Evolutionary conservation across 1,140 invertebrate species (phyloP).

Genomic region (Pseudobourletiella spinata): DNA sequence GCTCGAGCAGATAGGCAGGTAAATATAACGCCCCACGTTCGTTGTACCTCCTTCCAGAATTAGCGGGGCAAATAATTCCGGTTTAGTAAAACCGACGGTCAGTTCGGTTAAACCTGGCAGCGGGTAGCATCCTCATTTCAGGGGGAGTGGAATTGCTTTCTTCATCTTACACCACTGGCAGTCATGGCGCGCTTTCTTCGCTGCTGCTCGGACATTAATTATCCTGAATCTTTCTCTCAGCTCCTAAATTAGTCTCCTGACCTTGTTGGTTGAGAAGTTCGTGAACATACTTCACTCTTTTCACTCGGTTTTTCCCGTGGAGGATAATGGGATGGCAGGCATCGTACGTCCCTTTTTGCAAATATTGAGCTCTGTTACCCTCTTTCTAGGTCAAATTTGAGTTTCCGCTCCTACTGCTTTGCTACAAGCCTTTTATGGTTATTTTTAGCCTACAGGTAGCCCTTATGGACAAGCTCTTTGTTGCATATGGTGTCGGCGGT

Average conservation of each 20-base stretch:
- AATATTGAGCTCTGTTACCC: too few relatives aligned
- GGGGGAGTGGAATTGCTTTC: background rate
- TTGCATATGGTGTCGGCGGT: too few relatives aligned
- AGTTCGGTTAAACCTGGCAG: conserved; percentile 8
- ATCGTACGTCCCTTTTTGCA: too few relatives aligned
- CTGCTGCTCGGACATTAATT: background rate
- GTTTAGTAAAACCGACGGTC: conserved; percentile 33
- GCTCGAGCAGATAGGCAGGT: too few relatives aligned
- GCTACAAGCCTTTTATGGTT: too few relatives aligned
- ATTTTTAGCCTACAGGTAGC: too few relatives aligned
- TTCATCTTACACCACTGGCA: conserved; percentile 2
- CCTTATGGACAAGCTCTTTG: too few relatives aligned
- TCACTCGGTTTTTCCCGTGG: background rate
- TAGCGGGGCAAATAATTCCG: conserved; percentile 36
- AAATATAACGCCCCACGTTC: too few relatives aligned
- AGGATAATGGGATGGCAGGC: conserved; percentile 13
- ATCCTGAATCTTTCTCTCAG: background rate
- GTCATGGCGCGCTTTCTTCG: background rate
- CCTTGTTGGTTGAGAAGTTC: background rate
- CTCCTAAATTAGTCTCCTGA: background rate
- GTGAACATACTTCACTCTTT: background rate
- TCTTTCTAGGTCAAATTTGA: too few relatives aligned
- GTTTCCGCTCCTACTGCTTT: too few relatives aligned
- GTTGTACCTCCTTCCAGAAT: background rate
- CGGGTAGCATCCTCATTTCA: conserved; percentile 16